A percentile compares a stretch with the other conserved stretches of the same genome.
Conservation (phyloP, 2,797 vertebrate genomes). For the Leucoraja ocellata region DNA sequence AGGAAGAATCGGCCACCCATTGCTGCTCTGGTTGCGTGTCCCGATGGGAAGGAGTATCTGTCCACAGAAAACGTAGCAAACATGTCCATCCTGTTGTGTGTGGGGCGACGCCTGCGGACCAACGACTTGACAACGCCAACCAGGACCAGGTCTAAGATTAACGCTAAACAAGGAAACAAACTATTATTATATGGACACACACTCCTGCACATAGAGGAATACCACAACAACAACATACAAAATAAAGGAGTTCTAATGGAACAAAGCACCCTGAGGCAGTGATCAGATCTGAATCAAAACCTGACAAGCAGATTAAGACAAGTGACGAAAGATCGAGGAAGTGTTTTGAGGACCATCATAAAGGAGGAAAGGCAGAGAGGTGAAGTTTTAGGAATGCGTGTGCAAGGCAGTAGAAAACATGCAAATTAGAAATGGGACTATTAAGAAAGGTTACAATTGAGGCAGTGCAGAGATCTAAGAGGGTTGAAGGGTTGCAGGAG, state of each 20-base stretch:
- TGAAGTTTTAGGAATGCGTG: no score
- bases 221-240: background rate
- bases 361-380: no score
- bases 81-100: constrained; percentile 97
- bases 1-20: constrained; percentile 84
- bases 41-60: constrained; percentile 92
- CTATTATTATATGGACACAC: background rate
- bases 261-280: no score
- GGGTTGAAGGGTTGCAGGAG: no score
- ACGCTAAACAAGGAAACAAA: constrained; percentile 55
- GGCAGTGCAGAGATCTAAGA: no score
- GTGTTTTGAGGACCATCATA: no score
- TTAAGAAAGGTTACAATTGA: no score
- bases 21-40: constrained; percentile 86
- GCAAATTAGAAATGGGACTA: no score
- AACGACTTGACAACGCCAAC: constrained; percentile 76
- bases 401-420: no score
- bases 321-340: no score
- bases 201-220: background rate
- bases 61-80: constrained; percentile 91
- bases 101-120: constrained; percentile 79
- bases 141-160: constrained; percentile 81
- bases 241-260: background rate
- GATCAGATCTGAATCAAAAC: no score
- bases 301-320: no score